phyloP scores from a whole-genome alignment of 2,113 vertebrate species.

The Halichoerus grypus region DNA sequence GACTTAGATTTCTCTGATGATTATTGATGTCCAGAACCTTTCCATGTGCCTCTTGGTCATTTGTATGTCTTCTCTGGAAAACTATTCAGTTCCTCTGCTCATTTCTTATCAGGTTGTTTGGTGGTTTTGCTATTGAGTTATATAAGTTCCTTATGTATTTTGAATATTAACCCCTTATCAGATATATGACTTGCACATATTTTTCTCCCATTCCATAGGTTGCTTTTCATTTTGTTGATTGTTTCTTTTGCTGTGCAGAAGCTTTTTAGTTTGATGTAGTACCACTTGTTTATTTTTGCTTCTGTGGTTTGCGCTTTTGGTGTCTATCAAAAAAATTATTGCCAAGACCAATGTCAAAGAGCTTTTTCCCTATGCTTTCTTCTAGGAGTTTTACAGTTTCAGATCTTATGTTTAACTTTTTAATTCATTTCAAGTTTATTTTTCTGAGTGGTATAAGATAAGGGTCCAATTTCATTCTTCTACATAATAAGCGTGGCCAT shows the following conservation, averaged over 20 bases:
- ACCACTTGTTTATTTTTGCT: not conserved
- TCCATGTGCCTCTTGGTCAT: not conserved
- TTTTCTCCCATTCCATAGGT: not conserved
- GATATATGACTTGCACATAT: not conserved
- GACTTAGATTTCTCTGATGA: not conserved
- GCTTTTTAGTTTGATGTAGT: not conserved
- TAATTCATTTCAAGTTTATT: not conserved
- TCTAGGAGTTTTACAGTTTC: not conserved
- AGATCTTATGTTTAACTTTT: not conserved
- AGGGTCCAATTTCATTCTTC: not conserved
- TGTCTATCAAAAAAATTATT: not conserved
- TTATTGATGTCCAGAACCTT: not conserved
- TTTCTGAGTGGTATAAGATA: not conserved
- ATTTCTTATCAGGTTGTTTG: not conserved
- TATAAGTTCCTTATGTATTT: not conserved
- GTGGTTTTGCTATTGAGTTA: not conserved
- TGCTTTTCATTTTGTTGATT: not conserved
- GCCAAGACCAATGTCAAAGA: not conserved
- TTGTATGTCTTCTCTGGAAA: not conserved
- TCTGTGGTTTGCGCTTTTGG: not conserved
- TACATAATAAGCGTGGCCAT: not conserved
- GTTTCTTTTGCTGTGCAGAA: not conserved
- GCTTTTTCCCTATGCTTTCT: not conserved
- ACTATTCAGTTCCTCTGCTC: not conserved
- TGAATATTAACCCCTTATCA: not conserved